These are phyloP conservation scores for Ephydatia muelleri DNA, from an alignment of 37 sponge, comb jelly and placozoan species.

Conservation along the genomic window DNA sequence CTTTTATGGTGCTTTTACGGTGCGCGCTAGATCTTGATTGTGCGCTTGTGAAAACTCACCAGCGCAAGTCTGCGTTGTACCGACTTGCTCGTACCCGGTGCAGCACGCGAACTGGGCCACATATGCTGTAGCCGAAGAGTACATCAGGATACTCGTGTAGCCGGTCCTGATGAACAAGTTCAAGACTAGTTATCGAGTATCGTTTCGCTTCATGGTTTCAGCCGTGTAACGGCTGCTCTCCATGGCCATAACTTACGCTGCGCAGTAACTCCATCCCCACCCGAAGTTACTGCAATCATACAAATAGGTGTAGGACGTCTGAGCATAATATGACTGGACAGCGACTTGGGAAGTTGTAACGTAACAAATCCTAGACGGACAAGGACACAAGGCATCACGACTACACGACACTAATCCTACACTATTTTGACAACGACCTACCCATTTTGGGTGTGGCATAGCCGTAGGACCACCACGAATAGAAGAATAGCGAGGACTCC, in stretches of 20 bases:
- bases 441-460: not conserved
- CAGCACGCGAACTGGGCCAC: not conserved
- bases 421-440: not conserved
- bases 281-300: not conserved
- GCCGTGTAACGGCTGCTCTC: too few species aligned
- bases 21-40: too few species aligned
- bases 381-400: not conserved
- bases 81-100: not conserved
- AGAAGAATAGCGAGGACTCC: too few species aligned
- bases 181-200: too few species aligned
- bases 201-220: too few species aligned
- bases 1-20: too few species aligned
- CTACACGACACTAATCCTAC: not conserved
- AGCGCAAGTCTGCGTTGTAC: not conserved
- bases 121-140: not conserved
- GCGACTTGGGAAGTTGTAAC: not conserved
- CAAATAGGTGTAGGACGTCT: not conserved
- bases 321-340: not conserved
- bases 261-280: not conserved
- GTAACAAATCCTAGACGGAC: not conserved
- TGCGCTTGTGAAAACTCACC: too few species aligned
- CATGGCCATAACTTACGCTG: not conserved
- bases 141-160: not conserved
- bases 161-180: not conserved
- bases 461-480: too few species aligned